Evolutionary conservation across 30 jellyfish, hydroid and myxozoan species (phyloP), one percentile per base, ranked within the genome.

Genomic region (Rhopilema esculentum): DNA sequence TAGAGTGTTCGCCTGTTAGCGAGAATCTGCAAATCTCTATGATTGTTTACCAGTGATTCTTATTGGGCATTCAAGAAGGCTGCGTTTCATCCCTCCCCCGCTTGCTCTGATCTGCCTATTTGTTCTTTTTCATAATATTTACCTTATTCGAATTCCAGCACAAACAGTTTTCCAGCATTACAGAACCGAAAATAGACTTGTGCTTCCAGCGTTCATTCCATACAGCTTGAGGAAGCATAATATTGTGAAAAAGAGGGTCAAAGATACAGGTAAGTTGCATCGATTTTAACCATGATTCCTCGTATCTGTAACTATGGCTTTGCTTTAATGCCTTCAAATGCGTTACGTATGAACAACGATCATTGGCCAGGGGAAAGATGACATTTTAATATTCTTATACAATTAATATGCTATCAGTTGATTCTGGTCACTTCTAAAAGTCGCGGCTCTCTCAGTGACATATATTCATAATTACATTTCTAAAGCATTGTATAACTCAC

Each of bases 111-210:
- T 18, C 57, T 19, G 9, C 52, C 65, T 25, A 19, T 50, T 77
- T 77, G 75, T 52, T 31, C 74, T 71, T 77, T 71, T 16, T 71
- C 31, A 18, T 16, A 71, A 63, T 63, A 63, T 63, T 63, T 63
- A 24, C 72, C 17, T 21, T 18, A 2, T 21, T 24, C 17, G 72
- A 7, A 63, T 63, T 63, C 72, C 72, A 63, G 72, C 72, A 40
- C 57, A 40, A 40, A 40, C 57, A 40, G 57, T 40, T 40, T 12
- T 40, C 57, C 57, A 40, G 57, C 57, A 40, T 6, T 12, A 40
- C 57, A 40, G 57, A 40, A 12, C 12, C 57, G 57, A 40, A n/a
- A n/a, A n/a, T n/a, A n/a, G n/a, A n/a, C n/a, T n/a, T n/a, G n/a
- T n/a, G n/a, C n/a, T n/a, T n/a, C n/a, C n/a, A n/a, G n/a, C n/a